Conservation (phyloP, 2,888 invertebrate species). For the Mesopsocus fuscifrons region DNA sequence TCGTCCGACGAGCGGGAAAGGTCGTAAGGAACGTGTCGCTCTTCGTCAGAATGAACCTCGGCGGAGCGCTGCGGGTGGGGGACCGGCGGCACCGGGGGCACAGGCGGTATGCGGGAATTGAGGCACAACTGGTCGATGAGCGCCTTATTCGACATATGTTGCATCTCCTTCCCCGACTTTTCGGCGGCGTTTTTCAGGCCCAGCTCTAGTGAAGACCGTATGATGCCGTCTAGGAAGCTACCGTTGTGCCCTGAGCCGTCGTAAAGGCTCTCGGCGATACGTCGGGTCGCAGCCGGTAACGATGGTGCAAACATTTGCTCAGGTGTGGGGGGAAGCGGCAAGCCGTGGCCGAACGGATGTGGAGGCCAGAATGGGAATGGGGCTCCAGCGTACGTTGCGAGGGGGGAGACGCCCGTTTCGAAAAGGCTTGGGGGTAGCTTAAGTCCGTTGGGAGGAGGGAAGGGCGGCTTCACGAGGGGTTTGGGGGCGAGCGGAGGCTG, state of each 20-base stretch:
- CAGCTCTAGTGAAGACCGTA: slow-evolving; percentile 58
- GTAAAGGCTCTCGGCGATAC: slow-evolving; percentile 44
- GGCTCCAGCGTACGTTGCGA: slow-evolving; percentile 31
- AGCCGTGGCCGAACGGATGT: slow-evolving; percentile 32
- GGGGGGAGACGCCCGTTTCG: slow-evolving; percentile 31
- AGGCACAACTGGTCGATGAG: slow-evolving; percentile 45
- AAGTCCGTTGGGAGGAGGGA: slow-evolving; percentile 42
- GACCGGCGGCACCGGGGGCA: slow-evolving; percentile 25
- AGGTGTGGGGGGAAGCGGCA: slow-evolving; percentile 36
- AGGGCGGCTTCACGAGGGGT: slow-evolving; percentile 29
- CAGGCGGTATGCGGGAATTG: slow-evolving; percentile 32
- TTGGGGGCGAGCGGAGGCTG: slow-evolving; percentile 27
- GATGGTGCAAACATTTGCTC: slow-evolving; percentile 43
- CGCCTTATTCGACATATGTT: slow-evolving; percentile 37
- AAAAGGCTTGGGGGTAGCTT: slow-evolving; percentile 40
- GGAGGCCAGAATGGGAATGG: slow-evolving; percentile 67
- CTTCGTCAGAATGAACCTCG: slow-evolving; percentile 16
- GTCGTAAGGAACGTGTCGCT: slow-evolving; percentile 12
- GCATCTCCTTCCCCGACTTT: slow-evolving; percentile 20
- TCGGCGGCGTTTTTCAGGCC: slow-evolving; percentile 26
- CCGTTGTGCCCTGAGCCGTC: slow-evolving; percentile 47
- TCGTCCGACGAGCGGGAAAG: slow-evolving; percentile 8
- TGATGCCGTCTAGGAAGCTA: slow-evolving; percentile 66
- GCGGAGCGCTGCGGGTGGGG: slow-evolving; percentile 19
- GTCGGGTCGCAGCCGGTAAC: slow-evolving; percentile 25